Evolutionary conservation across 2,113 vertebrate genomes (phyloP).

Genomic region (Cephalopholis sonnerati): DNA sequence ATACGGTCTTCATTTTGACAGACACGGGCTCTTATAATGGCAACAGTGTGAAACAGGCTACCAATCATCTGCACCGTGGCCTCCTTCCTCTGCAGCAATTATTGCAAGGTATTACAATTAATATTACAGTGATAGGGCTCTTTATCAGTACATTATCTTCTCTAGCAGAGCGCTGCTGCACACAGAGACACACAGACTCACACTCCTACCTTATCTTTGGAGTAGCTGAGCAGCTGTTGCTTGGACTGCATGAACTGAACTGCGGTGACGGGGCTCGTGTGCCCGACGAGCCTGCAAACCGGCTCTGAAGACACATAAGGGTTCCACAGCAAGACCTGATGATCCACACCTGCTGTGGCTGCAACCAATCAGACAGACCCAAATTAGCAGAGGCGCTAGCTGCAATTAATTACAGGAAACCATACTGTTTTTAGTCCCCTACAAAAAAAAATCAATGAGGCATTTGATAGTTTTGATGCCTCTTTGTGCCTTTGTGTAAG

Average conservation of each 20-base stretch:
- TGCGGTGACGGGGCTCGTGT: conserved; percentile 82
- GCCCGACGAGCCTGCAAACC: conserved; percentile 83
- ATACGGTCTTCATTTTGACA: conserved; percentile 22
- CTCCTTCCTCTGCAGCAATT: conserved; percentile 37
- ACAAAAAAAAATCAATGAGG: conserved; percentile 16
- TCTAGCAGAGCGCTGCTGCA: neutral
- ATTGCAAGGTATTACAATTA: conserved; percentile 40
- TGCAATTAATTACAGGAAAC: conserved; percentile 11
- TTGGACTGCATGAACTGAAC: conserved; percentile 85
- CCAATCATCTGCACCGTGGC: conserved; percentile 16
- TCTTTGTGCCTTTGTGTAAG: neutral
- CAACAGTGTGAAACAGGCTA: conserved; percentile 14
- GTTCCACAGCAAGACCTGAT: conserved; percentile 89
- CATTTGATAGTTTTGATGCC: conserved; percentile 7
- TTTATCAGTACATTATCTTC: conserved; percentile 43
- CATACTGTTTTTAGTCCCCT: neutral
- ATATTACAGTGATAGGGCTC: conserved; percentile 27
- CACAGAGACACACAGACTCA: conserved; percentile 8
- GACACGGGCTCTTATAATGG: conserved; percentile 14
- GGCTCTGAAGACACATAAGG: conserved; percentile 87
- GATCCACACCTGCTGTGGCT: conserved; percentile 89
- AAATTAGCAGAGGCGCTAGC: conserved; percentile 16
- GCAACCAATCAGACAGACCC: conserved; percentile 41
- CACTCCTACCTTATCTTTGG: conserved; percentile 87
- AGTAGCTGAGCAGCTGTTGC: conserved; percentile 89